These are phyloP conservation scores for Malacosoma neustria DNA, from an alignment of 2,888 invertebrate genomes.

Conservation along the genomic window DNA sequence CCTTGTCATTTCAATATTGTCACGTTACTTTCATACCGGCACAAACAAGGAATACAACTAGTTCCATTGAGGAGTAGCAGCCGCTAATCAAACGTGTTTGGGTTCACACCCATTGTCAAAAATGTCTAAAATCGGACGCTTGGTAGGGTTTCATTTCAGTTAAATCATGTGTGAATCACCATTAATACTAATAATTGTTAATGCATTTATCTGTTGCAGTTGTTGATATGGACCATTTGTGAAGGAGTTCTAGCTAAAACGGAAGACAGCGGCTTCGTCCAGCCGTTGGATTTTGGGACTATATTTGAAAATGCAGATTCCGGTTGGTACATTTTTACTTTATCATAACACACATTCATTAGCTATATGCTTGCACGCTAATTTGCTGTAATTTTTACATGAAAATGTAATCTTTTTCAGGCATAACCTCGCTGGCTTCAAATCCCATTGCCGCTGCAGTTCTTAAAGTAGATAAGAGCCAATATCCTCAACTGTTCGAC, in stretches of 20 bases:
- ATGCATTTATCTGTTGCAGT: constrained; percentile 39
- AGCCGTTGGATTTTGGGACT: constrained; percentile 72
- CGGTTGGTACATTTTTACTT: constrained; percentile 29
- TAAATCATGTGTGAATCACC: constrained; percentile 2
- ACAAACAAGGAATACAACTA: constrained; percentile 60
- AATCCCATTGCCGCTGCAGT: constrained; percentile 56
- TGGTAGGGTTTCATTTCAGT: constrained; percentile 39
- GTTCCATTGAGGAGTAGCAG: constrained; percentile 35
- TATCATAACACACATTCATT: background rate
- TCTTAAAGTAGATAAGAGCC: constrained; percentile 59
- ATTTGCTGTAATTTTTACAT: constrained; percentile 2
- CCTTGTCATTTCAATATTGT: constrained; percentile 66
- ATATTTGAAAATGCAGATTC: constrained; percentile 60
- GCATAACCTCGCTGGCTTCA: constrained; percentile 58
- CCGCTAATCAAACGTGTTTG: constrained; percentile 32
- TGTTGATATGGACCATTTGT: constrained; percentile 56
- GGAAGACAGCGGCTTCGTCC: constrained; percentile 60
- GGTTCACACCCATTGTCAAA: constrained; percentile 55
- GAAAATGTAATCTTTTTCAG: constrained; percentile 38
- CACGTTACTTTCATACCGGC: constrained; percentile 69
- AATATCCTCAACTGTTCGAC: constrained; percentile 61
- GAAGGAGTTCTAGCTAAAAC: constrained; percentile 45
- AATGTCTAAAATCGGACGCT: constrained; percentile 51
- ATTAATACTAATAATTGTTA: constrained; percentile 6
- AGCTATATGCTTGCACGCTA: constrained; percentile 7